Evolutionary conservation across 2,888 invertebrate species (phyloP), one percentile per base, ranked within the genome.

Genomic region (Ophion slaviceki): DNA sequence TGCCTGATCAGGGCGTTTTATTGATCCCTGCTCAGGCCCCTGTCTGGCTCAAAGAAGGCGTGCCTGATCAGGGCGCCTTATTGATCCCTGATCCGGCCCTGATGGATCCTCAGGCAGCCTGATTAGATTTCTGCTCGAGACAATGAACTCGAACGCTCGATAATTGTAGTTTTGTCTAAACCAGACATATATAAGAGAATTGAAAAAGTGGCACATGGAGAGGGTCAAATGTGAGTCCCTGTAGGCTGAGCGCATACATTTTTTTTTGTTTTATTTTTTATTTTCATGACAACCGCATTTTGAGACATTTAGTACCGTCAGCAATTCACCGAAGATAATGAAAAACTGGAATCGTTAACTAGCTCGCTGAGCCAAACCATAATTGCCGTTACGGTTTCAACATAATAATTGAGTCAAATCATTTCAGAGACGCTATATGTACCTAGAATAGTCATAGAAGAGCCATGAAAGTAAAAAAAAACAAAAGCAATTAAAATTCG

Each of bases 261-360:
- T 5, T 6, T 6, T 20, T 32, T 57, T 64, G 17, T 45, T 24
- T 40, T 20, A 72, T 24, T 66, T 17, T 74, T 11, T 8, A 20
- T 62, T 6, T 28, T 61, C 47, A 14, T 40, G 47, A 47, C 17
- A 47, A 47, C 7, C 59, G 68, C 24, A 57, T 47, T 62, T 62
- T 57, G 45, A 61, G 71, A 76, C 32, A 67, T 4, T n/a, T 17
- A 36, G n/a, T 40, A 59, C 67, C 28, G 61, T 62, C 59, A 53
- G 66, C 76, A 80, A 84, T 84, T 84, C 47, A 66, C 64, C 70
- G 47, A 72, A 80, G 75, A 72, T 59, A 84, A 66, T 84, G 61
- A 76, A 80, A 80, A 80, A 17, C 47, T 70, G 24, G 47, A 71
- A 53, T 59, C 72, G 57, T 53, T 74, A 81, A 61, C 57, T 70